Evolutionary conservation across 2,888 invertebrate genomes (phyloP).

Genomic region (Caenorhabditis sp.): DNA sequence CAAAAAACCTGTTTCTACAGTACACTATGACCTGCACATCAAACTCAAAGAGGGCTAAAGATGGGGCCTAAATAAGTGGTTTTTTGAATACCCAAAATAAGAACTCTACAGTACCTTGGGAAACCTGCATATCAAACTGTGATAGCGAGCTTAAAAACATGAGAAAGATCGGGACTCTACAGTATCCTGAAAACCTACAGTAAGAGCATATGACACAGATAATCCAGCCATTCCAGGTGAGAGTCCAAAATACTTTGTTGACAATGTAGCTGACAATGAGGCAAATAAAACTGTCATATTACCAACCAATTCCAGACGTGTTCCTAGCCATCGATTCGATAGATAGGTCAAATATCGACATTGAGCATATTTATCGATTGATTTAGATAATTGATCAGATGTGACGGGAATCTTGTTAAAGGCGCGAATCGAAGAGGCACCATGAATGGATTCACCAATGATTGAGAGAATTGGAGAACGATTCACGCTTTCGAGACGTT

Average conservation of each 20-base stretch:
- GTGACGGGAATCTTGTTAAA: conserved; percentile 45
- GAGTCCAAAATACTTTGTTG: conserved; percentile 70
- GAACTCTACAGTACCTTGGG: too few species aligned
- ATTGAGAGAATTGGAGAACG: conserved; percentile 95
- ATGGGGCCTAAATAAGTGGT: too few species aligned
- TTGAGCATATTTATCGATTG: conserved; percentile 40
- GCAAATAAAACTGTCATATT: conserved; percentile 84
- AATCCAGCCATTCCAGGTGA: conserved; percentile 75
- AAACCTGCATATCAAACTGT: too few species aligned
- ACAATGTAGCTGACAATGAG: conserved; percentile 85
- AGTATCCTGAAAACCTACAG: conserved; percentile 9
- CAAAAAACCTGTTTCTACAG: too few species aligned
- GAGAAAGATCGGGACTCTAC: too few species aligned
- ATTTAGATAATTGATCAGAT: conserved; percentile 14
- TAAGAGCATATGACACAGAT: conserved; percentile 73
- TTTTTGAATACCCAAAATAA: too few species aligned
- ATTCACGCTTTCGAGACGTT: conserved; percentile 89
- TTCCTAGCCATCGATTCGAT: conserved; percentile 81
- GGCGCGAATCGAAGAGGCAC: conserved; percentile 70
- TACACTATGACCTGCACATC: too few species aligned
- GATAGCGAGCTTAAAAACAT: too few species aligned
- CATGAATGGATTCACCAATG: conserved; percentile 89
- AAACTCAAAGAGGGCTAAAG: too few species aligned
- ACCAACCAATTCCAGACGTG: conserved; percentile 92
- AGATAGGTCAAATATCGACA: conserved; percentile 57